A percentile compares a stretch with the other conserved stretches of the same genome.
These are phyloP conservation scores for Scaptomyza pallida DNA, from an alignment of 1,140 invertebrate species.

Conservation along the genomic window DNA sequence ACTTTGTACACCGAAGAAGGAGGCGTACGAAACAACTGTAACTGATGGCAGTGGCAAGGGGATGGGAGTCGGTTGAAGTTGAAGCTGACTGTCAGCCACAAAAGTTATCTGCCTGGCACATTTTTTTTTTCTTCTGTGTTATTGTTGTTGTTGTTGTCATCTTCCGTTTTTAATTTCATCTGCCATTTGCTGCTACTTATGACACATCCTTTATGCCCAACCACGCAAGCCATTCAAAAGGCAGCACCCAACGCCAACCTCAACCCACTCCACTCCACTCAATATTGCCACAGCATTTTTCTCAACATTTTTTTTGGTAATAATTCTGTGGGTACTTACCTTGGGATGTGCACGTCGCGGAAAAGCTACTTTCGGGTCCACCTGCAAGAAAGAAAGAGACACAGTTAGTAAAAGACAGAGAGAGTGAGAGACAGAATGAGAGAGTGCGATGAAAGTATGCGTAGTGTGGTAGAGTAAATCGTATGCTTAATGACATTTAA, in stretches of 20 bases:
- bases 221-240: not conserved
- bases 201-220: constrained; percentile 72
- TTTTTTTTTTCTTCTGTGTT: too few relatives aligned
- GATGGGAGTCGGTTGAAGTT: constrained; percentile 12
- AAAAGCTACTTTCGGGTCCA: constrained; percentile 99
- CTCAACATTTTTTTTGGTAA: constrained; percentile 35
- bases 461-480: constrained; percentile 48
- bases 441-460: constrained; percentile 10
- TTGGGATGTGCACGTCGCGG: constrained; percentile 99
- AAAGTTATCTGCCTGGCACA: constrained; percentile 70
- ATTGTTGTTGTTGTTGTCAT: constrained; percentile 36
- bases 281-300: constrained; percentile 29
- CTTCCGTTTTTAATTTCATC: constrained; percentile 82
- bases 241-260: too few relatives aligned
- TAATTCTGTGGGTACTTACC: constrained; percentile 87
- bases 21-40: constrained; percentile 9
- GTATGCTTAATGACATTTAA: constrained; percentile 81
- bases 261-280: constrained; percentile 3
- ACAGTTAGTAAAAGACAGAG: constrained; percentile 1
- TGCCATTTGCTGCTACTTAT: constrained; percentile 81
- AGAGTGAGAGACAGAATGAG: not conserved
- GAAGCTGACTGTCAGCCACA: constrained; percentile 69
- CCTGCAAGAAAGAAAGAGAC: constrained; percentile 87
- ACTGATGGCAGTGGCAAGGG: not conserved
- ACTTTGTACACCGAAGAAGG: constrained; percentile 50